These are phyloP conservation scores for Cynopterus brachyotis DNA, from an alignment of 2,113 vertebrate genomes.

Conservation along the genomic window DNA sequence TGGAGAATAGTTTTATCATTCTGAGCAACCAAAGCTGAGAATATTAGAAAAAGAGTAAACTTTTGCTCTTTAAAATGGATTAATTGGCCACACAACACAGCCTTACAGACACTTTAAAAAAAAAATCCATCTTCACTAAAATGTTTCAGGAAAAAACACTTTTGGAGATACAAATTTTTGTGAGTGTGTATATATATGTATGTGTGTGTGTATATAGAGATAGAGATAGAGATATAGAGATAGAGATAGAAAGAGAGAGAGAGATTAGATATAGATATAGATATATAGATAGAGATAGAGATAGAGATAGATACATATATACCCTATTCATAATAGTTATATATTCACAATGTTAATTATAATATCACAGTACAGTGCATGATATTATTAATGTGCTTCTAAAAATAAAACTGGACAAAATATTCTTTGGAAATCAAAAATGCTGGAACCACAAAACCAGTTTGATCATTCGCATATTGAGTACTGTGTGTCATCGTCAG, in stretches of 20 bases:
- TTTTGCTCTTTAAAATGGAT: background rate
- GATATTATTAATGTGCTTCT: background rate
- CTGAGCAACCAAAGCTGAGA: background rate
- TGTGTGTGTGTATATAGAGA: too few species aligned
- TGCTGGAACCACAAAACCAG: background rate
- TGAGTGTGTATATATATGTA: too few species aligned
- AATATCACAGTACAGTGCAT: background rate
- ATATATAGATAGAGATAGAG: too few species aligned
- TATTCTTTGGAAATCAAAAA: background rate
- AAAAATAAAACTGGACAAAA: slow-evolving; percentile 15
- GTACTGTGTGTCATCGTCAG: background rate
- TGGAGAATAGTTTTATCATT: background rate
- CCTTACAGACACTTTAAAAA: background rate
- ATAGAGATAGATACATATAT: too few species aligned
- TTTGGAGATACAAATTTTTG: background rate
- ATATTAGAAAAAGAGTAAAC: background rate
- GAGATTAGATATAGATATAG: too few species aligned
- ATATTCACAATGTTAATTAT: background rate
- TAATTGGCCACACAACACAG: background rate
- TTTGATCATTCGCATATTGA: background rate
- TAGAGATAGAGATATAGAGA: too few species aligned
- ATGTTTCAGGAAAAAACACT: background rate
- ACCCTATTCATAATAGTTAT: background rate
- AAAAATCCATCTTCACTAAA: background rate
- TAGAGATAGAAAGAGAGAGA: too few species aligned